phyloP scores from a whole-genome alignment of 30 jellyfish, hydroid and myxozoan genomes.

The Chrysaora quinquecirrha region DNA sequence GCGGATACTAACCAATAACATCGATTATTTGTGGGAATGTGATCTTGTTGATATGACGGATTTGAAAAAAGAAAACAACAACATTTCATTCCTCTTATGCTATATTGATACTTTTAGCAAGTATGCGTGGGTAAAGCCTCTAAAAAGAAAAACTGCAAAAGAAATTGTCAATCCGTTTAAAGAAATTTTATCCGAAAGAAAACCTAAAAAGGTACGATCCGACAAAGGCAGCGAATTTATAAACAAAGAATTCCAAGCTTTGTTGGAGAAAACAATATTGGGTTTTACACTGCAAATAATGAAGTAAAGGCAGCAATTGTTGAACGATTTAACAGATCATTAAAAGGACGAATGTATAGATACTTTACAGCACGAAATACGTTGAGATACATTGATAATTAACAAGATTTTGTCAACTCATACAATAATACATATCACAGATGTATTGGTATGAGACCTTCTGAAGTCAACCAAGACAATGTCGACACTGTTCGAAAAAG shows the following conservation, averaged over 20 bases:
- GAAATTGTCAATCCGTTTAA: too few species aligned
- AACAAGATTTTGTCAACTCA: slow-evolving; percentile 20
- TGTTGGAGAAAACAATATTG: too few species aligned
- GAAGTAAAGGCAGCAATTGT: too few species aligned
- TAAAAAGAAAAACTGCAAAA: too few species aligned
- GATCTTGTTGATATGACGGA: too few species aligned
- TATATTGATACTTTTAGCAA: slow-evolving; percentile 5
- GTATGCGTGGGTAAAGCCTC: slow-evolving; percentile 35
- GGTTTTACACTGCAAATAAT: neutral
- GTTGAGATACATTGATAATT: neutral
- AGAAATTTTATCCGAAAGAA: too few species aligned
- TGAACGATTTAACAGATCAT: slow-evolving; percentile 12
- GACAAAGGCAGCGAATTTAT: slow-evolving; percentile 1
- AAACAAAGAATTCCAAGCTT: too few species aligned
- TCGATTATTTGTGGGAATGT: too few species aligned
- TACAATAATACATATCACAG: slow-evolving; percentile 39
- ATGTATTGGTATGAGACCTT: slow-evolving; percentile 19
- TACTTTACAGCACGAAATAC: slow-evolving; percentile 21
- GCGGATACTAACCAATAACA: too few species aligned
- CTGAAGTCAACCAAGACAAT: slow-evolving; percentile 17
- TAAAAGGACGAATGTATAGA: slow-evolving; percentile 25
- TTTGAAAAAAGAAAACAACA: neutral
- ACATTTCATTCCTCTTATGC: slow-evolving; percentile 1
- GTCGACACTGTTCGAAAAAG: neutral
- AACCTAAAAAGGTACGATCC: too few species aligned